Base-by-base conservation (phyloP, 2,888 invertebrate species). In the Heterodera filipjevi region DNA sequence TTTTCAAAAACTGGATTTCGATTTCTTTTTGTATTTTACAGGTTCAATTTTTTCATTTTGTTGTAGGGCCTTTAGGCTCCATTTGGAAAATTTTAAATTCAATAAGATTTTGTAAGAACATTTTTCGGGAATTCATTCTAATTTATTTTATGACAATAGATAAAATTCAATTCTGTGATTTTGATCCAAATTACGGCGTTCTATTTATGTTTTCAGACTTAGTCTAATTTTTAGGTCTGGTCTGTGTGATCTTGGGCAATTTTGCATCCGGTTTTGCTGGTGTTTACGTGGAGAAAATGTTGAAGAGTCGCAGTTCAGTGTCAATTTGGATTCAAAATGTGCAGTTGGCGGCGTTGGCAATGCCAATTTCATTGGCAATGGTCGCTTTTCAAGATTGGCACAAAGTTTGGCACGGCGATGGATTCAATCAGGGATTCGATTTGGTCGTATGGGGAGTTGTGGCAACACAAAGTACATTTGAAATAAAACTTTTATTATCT, bases 281-380 rank as follows among this genome's bases (percentile, higher is more conserved):
- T 59, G 95, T 98, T 81, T 98, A 95, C 90, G 97, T 98, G 90
- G 98, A 98, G 90, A 98, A 96, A 92, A 95, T 98, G 86, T 92
- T 98, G 0, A 98, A 98, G 85, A 90, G 90, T 19, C 59, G 59
- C 27, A 72, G 77, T 3, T 81, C 84, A n/a, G 87, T 87, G 0
- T 86, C 86, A 5, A 80, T 87, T 59, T 86, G 86, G 86, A 94
- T 97, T 93, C 92, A 97, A 86, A 98, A 98, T 90, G 94, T 98
- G 0, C 97, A 98, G 89, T 91, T 98, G 71, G 95, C 95, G 87
- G 92, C 95, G 78, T 91, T 96, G 49, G 39, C 75, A 27, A 81
- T 84, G 39, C 75, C 83, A 19, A 82, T 85, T 71, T 85, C 85
- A 5, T 83, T 83, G 44, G 81, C 80, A n/a, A 80, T 46, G 39